Conservation (phyloP, 1,140 invertebrate genomes). For the Drosophila kikkawai region DNA sequence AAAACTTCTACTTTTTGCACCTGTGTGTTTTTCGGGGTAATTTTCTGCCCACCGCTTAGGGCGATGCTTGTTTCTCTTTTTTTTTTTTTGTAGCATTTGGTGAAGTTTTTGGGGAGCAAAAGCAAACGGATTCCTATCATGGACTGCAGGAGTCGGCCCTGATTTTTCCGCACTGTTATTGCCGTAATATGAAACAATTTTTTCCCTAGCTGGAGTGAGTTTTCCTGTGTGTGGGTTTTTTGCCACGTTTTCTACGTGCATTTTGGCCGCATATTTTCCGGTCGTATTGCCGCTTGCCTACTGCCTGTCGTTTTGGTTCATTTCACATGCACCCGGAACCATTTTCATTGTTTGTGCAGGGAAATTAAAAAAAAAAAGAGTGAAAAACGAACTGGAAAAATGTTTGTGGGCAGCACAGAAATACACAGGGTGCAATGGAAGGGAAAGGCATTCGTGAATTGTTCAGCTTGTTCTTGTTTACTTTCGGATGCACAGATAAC, state of each 20-base stretch:
- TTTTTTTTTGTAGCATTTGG: slow-evolving; percentile 28
- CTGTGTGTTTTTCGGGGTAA: slow-evolving; percentile 49
- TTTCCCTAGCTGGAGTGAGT: slow-evolving; percentile 5
- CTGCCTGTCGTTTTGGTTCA: slow-evolving; percentile 57
- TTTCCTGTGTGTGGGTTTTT: slow-evolving; percentile 10
- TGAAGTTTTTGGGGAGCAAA: slow-evolving; percentile 21
- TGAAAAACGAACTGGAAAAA: slow-evolving; percentile 44
- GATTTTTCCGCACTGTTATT: slow-evolving; percentile 75
- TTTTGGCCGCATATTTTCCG: slow-evolving; percentile 75
- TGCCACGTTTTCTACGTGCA: slow-evolving; percentile 51
- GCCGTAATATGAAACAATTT: slow-evolving; percentile 78
- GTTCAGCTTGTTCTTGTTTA: slow-evolving; percentile 37
- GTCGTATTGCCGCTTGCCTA: slow-evolving; percentile 25
- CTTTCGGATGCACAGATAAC: slow-evolving; percentile 50
- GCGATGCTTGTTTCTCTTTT: slow-evolving; percentile 6
- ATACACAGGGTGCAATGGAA: slow-evolving; percentile 15
- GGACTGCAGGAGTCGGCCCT: slow-evolving; percentile 45
- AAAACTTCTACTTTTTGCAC: slow-evolving; percentile 25
- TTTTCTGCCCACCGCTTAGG: slow-evolving; percentile 49
- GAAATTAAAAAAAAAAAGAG: slow-evolving; percentile 75
- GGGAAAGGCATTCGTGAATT: slow-evolving; percentile 47
- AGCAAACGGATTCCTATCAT: slow-evolving; percentile 55
- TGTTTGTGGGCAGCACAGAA: slow-evolving; percentile 26
- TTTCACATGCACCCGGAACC: slow-evolving; percentile 78
- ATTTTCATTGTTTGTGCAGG: slow-evolving; percentile 67